These are phyloP conservation scores for Champsocephalus esox DNA, from an alignment of 2,797 vertebrate species.

Conservation along the genomic window DNA sequence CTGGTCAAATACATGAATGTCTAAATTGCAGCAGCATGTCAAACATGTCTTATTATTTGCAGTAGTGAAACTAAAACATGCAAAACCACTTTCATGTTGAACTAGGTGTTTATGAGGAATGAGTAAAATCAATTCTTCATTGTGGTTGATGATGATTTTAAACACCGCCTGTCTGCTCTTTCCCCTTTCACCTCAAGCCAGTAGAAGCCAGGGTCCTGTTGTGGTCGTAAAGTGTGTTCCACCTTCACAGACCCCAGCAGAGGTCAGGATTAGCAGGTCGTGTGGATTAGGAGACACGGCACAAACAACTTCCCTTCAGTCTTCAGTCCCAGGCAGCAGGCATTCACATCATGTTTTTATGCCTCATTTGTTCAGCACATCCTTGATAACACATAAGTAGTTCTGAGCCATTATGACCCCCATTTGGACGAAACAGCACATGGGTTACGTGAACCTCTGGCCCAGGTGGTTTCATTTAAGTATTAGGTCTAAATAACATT, in stretches of 20 bases:
- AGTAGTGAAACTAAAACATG: not conserved
- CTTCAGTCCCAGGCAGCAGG: conserved; percentile 29
- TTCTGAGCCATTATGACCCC: conserved; percentile 56
- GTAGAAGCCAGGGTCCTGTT: not conserved
- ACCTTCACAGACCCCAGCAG: conserved; percentile 21
- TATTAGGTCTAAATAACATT: not conserved
- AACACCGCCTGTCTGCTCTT: not conserved
- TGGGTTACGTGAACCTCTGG: conserved; percentile 6
- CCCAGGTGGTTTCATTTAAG: not conserved
- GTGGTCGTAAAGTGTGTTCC: not conserved
- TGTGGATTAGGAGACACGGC: conserved; percentile 50
- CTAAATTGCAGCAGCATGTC: not conserved
- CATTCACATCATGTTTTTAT: conserved; percentile 58
- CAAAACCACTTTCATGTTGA: not conserved
- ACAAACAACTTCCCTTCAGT: conserved; percentile 31
- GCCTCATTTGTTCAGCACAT: conserved; percentile 67
- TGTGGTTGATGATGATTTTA: not conserved
- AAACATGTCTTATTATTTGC: not conserved
- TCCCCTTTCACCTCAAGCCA: not conserved
- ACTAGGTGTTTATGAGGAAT: not conserved
- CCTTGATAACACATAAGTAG: conserved; percentile 72
- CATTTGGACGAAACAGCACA: conserved; percentile 47
- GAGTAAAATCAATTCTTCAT: not conserved
- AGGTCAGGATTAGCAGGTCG: conserved; percentile 42
- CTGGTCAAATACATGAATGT: not conserved